Evolutionary conservation across 2,797 vertebrate genomes (phyloP).

Genomic region (Schizothorax lantsangensis): DNA sequence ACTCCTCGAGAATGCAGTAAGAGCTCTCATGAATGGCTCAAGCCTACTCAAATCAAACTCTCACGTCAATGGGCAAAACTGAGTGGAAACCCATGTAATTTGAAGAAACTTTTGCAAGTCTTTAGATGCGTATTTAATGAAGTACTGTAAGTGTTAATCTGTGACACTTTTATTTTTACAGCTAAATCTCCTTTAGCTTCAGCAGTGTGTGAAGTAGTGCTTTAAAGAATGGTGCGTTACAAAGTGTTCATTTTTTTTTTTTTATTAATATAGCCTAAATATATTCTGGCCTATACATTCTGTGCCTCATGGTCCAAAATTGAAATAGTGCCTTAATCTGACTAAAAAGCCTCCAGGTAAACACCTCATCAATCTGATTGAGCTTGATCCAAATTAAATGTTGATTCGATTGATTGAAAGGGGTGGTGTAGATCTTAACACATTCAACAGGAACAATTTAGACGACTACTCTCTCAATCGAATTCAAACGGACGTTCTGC

Average conservation of each 20-base stretch:
- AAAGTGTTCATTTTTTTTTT: not conserved
- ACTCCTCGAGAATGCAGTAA: not conserved
- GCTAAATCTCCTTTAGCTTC: not conserved
- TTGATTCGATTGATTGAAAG: not conserved
- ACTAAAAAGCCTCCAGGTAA: not conserved
- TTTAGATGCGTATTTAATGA: not conserved
- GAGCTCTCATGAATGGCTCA: not conserved
- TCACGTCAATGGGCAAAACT: not conserved
- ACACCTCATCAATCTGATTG: not conserved
- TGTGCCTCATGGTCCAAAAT: not conserved
- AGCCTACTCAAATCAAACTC: not conserved
- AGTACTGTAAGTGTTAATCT: not conserved
- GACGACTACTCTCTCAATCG: no score
- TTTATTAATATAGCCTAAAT: not conserved
- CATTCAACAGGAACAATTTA: no score
- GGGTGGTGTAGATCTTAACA: not conserved
- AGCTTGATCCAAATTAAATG: not conserved
- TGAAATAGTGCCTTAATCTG: not conserved
- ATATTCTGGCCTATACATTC: not conserved
- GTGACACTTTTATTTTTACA: not conserved
- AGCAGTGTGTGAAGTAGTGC: not conserved
- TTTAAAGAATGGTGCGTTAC: not conserved
- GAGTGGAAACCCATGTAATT: not conserved
- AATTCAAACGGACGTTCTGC: no score
- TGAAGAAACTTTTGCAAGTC: not conserved